phyloP scores from a whole-genome alignment of 2,888 invertebrate genomes.

The Caenorhabditis sinica region DNA sequence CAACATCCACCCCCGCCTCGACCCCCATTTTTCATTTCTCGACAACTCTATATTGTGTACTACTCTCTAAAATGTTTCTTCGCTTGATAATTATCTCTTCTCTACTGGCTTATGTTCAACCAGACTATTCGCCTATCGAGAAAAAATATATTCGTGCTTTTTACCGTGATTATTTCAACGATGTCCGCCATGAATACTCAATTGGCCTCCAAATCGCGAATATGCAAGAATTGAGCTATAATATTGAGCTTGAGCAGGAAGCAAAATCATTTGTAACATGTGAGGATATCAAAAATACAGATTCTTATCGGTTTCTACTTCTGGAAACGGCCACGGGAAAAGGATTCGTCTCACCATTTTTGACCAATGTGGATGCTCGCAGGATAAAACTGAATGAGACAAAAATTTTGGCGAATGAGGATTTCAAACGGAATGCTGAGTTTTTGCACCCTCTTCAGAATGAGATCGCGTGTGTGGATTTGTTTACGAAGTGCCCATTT shows the following conservation, averaged over 20 bases:
- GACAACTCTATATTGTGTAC: too few species aligned
- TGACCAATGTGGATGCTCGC: neutral
- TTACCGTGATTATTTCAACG: neutral
- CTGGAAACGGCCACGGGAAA: neutral
- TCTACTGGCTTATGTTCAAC: too few species aligned
- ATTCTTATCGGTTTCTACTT: neutral
- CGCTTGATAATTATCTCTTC: too few species aligned
- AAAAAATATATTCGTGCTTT: neutral
- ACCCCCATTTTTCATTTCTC: too few species aligned
- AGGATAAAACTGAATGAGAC: neutral
- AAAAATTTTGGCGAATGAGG: neutral
- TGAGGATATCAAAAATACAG: neutral
- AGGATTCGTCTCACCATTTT: neutral
- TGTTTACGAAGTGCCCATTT: neutral
- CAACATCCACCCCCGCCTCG: too few species aligned
- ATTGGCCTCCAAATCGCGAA: conserved; percentile 1
- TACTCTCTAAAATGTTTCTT: too few species aligned
- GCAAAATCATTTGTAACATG: neutral
- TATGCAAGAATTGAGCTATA: neutral
- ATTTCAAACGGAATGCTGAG: neutral
- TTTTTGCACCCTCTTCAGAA: neutral
- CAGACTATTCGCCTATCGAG: too few species aligned
- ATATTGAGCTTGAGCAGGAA: neutral
- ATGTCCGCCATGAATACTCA: conserved; percentile 3
- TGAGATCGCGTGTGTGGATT: neutral